Evolutionary conservation across 2,888 invertebrate species (phyloP), one percentile per base, ranked within the genome.

Genomic region (Oeneis ivallda): DNA sequence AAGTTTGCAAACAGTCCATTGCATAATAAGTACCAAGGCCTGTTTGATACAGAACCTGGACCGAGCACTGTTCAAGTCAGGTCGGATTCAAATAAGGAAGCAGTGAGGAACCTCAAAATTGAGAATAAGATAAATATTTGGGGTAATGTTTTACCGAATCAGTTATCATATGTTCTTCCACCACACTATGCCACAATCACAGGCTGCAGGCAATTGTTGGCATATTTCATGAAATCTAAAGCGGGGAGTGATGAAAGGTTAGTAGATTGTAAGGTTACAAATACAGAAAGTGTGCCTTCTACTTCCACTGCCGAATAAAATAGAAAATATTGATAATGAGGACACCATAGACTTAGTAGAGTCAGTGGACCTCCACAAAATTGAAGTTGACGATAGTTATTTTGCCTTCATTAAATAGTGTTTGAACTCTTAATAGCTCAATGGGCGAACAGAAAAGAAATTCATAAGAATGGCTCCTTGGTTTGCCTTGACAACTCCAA

Each of bases 191-290:
- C n/a, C n/a, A n/a, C n/a, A n/a, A n/a, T n/a, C n/a, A n/a, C n/a
- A n/a, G n/a, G n/a, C n/a, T 85, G 84, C 64, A 84, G 76, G 72
- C 77, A 79, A 63, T 66, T 90, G 67, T 81, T 87, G 79, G 65
- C 76, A 8, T 75, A 74, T 75, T 43, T 53, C 17, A 70, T 79
- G 6, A 66, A 70, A 47, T 7, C 68, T 10, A 75, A 65, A 53
- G 37, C 69, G 13, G 61, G 54, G 5, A 70, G 68, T 43, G 72
- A 74, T 5, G 54, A 63, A 34, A 9, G 49, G 37, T 8, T 75
- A 1, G 56, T 67, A 26, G 47, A 45, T 26, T 49, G 53, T 1
- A 56, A 49, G 15, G 39, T 45, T 11, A 43, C 17, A 5, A 39
- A 49, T 37, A 13, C 47, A 45, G 19, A 47, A 19, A 7, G 11